Evolutionary conservation across 1,140 invertebrate genomes (phyloP), one percentile per base, ranked within the genome.

Genomic region (Drosophila arizonae): DNA sequence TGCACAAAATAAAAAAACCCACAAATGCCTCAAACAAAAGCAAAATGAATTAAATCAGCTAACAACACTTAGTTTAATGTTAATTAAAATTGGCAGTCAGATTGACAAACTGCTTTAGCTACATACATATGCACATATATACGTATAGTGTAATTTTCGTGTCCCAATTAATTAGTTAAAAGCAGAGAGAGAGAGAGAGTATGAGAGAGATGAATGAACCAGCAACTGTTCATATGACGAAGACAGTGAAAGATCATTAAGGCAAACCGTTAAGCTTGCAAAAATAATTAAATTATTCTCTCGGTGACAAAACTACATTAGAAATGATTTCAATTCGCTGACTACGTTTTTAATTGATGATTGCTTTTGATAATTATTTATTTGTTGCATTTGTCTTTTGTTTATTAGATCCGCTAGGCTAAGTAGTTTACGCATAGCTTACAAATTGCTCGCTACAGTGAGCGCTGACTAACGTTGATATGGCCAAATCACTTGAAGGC

Each of bases 31-130:
- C 9, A 50, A 36, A 51, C 15, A 45, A 45, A n/a, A 45, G 48
- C 48, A 26, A 15, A 41, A 60, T 4, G 45, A 65, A 55, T 57
- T 57, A 26, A 15, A 66, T 21, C 15, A 48, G 13, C 28, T 51
- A 50, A 60, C 33, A 39, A 30, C 24, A 51, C 45, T 67, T 21
- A 51, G 33, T 30, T 9, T 26, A 39, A 41, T 15, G 28, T 58
- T 17, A 58, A 58, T 46, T 39, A 11, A 24, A 39, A 41, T 11
- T 28, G 17, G 30, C 46, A 61, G 43, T 6, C 4, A 9, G 54
- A 57, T 15, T 13, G 52, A 48, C 28, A 4, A 48, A 21, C 13
- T 48, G 52, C 21, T 46, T 57, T 26, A 57, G 10, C 48, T 21
- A 46, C 9, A 13, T 17, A 15, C 17, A 13, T 46, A 15, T 33